Evolutionary conservation across 1,140 invertebrate species (phyloP).

Genomic region (Zaprionus lachaisei): DNA sequence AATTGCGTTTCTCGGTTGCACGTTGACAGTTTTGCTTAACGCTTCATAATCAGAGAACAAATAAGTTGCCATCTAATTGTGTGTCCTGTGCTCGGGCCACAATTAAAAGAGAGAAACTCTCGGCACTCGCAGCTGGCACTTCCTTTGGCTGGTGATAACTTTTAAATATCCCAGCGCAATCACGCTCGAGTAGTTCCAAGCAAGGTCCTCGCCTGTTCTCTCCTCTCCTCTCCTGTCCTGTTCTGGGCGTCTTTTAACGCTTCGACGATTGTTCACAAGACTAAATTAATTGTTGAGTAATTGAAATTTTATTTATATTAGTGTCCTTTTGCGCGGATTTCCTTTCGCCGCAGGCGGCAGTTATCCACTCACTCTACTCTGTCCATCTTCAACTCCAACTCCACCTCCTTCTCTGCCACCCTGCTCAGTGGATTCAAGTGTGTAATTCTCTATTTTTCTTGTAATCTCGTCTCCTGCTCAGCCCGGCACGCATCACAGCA

Average conservation of each 20-base stretch:
- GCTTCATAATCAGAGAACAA: conserved; percentile 84
- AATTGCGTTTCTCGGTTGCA: conserved; percentile 80
- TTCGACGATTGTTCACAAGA: conserved; percentile 76
- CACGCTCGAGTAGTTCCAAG: conserved; percentile 60
- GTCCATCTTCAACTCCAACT: neutral
- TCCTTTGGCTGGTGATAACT: conserved; percentile 47
- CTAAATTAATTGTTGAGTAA: conserved; percentile 84
- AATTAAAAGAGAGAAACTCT: conserved; percentile 60
- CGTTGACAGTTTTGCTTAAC: conserved; percentile 84
- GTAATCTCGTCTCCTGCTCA: conserved; percentile 49
- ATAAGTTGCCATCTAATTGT: conserved; percentile 83
- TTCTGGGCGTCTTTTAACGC: conserved; percentile 67
- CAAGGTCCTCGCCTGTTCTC: conserved; percentile 23
- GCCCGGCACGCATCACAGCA: conserved; percentile 38
- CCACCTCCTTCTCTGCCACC: neutral
- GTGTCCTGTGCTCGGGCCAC: conserved; percentile 44
- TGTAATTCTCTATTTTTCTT: conserved; percentile 69
- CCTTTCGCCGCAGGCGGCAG: conserved; percentile 63
- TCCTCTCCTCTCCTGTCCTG: conserved; percentile 27
- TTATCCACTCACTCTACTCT: conserved; percentile 28
- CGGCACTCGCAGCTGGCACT: conserved; percentile 45
- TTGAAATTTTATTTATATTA: conserved; percentile 85
- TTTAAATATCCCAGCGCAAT: conserved; percentile 45
- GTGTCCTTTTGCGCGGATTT: conserved; percentile 70
- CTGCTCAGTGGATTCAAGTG: conserved; percentile 60